Evolutionary conservation across 2,888 invertebrate genomes (phyloP).

Genomic region (Lamellibrachia satsuma): DNA sequence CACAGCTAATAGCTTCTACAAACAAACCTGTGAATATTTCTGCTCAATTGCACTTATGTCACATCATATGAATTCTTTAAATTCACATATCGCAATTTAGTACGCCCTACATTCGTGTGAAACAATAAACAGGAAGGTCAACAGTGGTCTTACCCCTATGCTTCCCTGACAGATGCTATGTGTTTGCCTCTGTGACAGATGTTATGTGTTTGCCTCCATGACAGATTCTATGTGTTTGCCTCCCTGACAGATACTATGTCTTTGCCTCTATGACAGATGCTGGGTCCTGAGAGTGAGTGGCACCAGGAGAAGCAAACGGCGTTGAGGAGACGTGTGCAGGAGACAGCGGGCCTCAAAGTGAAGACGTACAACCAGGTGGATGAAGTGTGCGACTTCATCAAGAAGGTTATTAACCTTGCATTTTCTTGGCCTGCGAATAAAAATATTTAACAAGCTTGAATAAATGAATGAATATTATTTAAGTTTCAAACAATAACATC

Average conservation of each 20-base stretch:
- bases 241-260: neutral
- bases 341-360: slow-evolving; percentile 35
- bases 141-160: too few species aligned
- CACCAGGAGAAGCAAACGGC: slow-evolving; percentile 43
- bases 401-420: slow-evolving; percentile 41
- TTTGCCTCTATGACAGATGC: slow-evolving; percentile 22
- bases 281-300: slow-evolving; percentile 44
- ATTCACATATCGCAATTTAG: too few species aligned
- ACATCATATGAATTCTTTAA: too few species aligned
- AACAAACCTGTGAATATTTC: too few species aligned
- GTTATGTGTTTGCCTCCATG: neutral
- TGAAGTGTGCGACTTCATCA: slow-evolving; percentile 48
- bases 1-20: too few species aligned
- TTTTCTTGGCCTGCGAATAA: too few species aligned
- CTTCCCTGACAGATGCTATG: too few species aligned
- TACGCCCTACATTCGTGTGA: too few species aligned
- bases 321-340: slow-evolving; percentile 33
- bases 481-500: neutral
- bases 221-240: neutral
- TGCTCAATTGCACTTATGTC: too few species aligned
- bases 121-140: too few species aligned
- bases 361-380: slow-evolving; percentile 40
- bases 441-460: neutral
- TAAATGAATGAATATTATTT: neutral
- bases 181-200: too few species aligned